Base-by-base conservation (phyloP, 37 sponge, comb jelly and placozoan genomes). In the Ianthella basta region DNA sequence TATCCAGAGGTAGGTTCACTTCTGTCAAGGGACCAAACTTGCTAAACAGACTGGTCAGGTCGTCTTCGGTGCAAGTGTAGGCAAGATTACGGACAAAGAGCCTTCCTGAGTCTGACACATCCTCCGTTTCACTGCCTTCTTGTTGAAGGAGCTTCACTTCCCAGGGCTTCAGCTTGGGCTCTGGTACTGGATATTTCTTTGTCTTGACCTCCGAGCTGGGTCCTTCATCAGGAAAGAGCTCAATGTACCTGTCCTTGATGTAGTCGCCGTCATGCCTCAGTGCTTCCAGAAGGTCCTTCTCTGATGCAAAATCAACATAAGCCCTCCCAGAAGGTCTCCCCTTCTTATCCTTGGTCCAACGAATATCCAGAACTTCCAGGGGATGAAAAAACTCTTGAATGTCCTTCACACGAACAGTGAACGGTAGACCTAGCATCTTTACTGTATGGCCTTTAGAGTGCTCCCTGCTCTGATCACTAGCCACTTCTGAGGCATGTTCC, bases 61-160 rank as follows among this genome's bases (percentile, higher is more conserved):
- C 90, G 0, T 96, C 93, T 74, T 98, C 97, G 0, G 91, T 87
- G 16, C 84, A 83, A 53, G 82, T 84, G 85, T 92, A 98, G 20
- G 99, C 66, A 1, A 98, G 84, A 80, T 98, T 98, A 19, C 97
- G 85, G 21, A 96, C 80, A 88, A 96, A 98, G 80, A 98, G 59
- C 35, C 99, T 80, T 0, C 99, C 99, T 5, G 97, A 91, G 6
- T 97, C 97, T 25, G 88, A 84, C 14, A 92, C 65, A 35, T 73
- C 65, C 38, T 94, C 90, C 2, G 24, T 66, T 56, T 68, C 81
- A 37, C 61, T 84, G 8, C 72, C 69, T 0, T 67, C 32, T 32
- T 40, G 30, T 13, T 69, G 35, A 30, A 60, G n/a, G 15, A 21
- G 21, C 54, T 80, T 86, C 72, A 79, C 24, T 75, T 92, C 93